Conservation (phyloP, 2,113 vertebrate species). For the Pangasianodon gigas region DNA sequence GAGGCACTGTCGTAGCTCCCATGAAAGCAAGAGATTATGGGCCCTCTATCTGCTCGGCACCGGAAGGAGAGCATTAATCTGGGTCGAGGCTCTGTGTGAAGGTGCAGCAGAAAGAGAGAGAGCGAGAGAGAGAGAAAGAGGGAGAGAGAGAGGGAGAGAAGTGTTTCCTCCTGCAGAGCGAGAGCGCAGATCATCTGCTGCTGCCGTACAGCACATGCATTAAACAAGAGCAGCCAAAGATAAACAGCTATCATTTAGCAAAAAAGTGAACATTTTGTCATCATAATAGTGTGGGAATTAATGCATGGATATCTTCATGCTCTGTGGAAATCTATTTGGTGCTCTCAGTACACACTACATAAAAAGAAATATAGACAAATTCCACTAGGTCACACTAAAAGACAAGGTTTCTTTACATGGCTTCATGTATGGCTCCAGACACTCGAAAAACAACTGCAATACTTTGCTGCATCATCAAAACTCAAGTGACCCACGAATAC, state of each 20-base stretch:
- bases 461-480: not conserved
- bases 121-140: constrained; percentile 10
- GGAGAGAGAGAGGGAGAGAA: constrained; percentile 32
- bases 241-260: constrained; percentile 16
- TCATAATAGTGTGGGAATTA: not conserved
- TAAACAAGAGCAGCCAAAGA: constrained; percentile 38
- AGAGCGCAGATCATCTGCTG: constrained; percentile 13
- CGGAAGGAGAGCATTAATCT: constrained; percentile 67
- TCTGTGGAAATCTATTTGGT: not conserved
- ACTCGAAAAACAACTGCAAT: not conserved
- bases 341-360: not conserved
- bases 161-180: constrained; percentile 38
- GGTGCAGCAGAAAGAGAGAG: constrained; percentile 49
- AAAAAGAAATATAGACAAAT: not conserved
- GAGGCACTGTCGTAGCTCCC: constrained; percentile 66
- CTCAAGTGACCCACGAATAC: not conserved
- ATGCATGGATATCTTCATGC: not conserved
- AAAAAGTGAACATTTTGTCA: constrained; percentile 16
- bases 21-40: constrained; percentile 68
- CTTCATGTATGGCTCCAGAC: too few relatives aligned
- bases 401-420: not conserved
- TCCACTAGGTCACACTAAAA: not conserved
- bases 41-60: constrained; percentile 65
- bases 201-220: constrained; percentile 25
- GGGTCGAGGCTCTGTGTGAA: constrained; percentile 65